These are phyloP conservation scores for Chloroceryle inda DNA, from an alignment of 2,797 vertebrate species.

Conservation along the genomic window DNA sequence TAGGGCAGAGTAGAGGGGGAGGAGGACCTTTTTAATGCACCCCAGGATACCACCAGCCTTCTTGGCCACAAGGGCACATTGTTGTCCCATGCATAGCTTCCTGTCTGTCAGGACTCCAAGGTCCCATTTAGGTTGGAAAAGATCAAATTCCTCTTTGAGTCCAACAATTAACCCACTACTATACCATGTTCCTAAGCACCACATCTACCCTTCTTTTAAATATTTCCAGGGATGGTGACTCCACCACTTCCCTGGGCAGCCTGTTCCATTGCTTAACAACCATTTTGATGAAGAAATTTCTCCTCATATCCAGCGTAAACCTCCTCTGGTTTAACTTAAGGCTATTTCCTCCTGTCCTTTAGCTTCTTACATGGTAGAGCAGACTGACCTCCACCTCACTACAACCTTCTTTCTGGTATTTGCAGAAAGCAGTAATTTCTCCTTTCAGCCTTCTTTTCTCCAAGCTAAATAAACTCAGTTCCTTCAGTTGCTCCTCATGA, in stretches of 20 bases:
- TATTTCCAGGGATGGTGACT: not conserved
- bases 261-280: not conserved
- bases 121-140: not conserved
- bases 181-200: not conserved
- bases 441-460: not conserved
- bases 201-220: not conserved
- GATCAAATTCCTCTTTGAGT: not conserved
- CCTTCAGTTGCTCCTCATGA: not conserved
- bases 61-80: too few species aligned
- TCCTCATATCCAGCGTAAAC: not conserved
- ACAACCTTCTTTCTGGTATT: not conserved
- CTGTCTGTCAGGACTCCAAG: too few species aligned
- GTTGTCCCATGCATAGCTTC: too few species aligned
- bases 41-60: too few species aligned
- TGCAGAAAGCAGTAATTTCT: not conserved
- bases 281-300: not conserved
- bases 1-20: too few species aligned
- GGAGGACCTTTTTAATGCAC: too few species aligned
- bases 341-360: not conserved
- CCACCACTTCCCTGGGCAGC: not conserved
- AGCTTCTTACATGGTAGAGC: not conserved
- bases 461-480: not conserved
- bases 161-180: not conserved
- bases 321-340: not conserved
- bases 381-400: not conserved